Conservation (phyloP, 2,113 vertebrate species). For the Psophia crepitans region DNA sequence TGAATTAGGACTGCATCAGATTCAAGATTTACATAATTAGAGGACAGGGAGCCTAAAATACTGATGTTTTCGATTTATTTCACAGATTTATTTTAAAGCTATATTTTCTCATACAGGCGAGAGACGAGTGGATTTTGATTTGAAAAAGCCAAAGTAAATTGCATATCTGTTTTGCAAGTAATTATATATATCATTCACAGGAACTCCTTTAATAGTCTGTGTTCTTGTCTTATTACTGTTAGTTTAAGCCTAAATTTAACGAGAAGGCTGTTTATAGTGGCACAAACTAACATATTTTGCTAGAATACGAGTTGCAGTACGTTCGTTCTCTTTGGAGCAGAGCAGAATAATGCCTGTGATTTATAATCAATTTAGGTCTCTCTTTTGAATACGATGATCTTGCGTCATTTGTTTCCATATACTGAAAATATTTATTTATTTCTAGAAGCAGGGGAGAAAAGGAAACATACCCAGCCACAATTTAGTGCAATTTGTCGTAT, state of each 20-base stretch:
- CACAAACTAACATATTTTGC: constrained; percentile 53
- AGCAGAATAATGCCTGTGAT: constrained; percentile 14
- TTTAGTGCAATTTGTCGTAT: constrained; percentile 59
- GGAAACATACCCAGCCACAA: constrained; percentile 15
- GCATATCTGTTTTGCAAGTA: constrained; percentile 32
- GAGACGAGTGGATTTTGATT: background rate
- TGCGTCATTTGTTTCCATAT: constrained; percentile 51
- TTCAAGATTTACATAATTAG: constrained; percentile 7
- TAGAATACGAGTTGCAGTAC: background rate
- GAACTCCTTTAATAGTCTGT: background rate
- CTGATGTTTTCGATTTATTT: constrained; percentile 13
- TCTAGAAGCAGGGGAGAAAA: constrained; percentile 39
- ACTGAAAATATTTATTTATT: constrained; percentile 60
- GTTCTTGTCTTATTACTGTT: constrained; percentile 46
- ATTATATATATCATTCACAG: constrained; percentile 9
- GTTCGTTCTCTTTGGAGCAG: constrained; percentile 25
- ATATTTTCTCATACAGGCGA: background rate
- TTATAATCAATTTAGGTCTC: constrained; percentile 65
- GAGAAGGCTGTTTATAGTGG: constrained; percentile 25
- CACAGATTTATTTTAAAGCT: constrained; percentile 15
- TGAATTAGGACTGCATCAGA: background rate
- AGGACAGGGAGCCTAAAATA: background rate
- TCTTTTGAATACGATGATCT: constrained; percentile 63
- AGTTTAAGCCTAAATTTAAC: constrained; percentile 59
- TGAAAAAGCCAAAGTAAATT: constrained; percentile 37